These are phyloP conservation scores for Meles meles DNA, from an alignment of 2,113 vertebrate species.

Conservation along the genomic window DNA sequence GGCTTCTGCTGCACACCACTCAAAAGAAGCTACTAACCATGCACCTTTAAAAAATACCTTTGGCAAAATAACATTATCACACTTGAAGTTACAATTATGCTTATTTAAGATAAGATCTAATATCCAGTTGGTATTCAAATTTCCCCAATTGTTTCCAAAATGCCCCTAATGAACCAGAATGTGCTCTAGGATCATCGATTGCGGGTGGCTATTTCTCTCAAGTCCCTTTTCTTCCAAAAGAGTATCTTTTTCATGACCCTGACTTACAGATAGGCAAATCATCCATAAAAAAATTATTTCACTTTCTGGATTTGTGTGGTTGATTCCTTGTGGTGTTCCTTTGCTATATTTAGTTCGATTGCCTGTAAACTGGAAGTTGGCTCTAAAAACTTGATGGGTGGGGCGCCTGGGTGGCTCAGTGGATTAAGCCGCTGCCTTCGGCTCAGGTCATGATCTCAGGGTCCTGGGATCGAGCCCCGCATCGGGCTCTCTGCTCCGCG, in stretches of 20 bases:
- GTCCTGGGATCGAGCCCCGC: too few species aligned
- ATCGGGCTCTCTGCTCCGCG: too few species aligned
- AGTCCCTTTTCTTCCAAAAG: neutral
- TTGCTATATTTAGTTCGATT: conserved; percentile 52
- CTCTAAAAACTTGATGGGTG: conserved; percentile 41
- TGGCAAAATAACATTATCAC: conserved; percentile 25
- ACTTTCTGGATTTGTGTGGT: conserved; percentile 54
- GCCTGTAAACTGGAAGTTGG: conserved; percentile 36
- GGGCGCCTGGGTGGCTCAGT: too few species aligned
- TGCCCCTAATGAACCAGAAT: neutral
- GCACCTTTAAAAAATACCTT: neutral
- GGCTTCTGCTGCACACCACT: neutral
- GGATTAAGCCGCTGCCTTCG: too few species aligned
- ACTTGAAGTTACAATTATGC: conserved; percentile 6
- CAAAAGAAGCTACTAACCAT: neutral
- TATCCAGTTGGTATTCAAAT: neutral
- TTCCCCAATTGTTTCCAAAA: conserved; percentile 7
- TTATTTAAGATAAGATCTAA: neutral
- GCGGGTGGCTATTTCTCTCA: neutral
- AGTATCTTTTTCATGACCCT: conserved; percentile 46
- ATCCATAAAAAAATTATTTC: conserved; percentile 27
- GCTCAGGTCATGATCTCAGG: too few species aligned
- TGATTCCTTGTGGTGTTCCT: conserved; percentile 44
- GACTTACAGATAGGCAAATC: conserved; percentile 18
- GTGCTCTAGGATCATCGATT: neutral